A percentile compares a stretch with the other conserved stretches of the same genome.
Evolutionary conservation across 1,140 invertebrate genomes (phyloP).

Genomic region (Saccostrea cuccullata): DNA sequence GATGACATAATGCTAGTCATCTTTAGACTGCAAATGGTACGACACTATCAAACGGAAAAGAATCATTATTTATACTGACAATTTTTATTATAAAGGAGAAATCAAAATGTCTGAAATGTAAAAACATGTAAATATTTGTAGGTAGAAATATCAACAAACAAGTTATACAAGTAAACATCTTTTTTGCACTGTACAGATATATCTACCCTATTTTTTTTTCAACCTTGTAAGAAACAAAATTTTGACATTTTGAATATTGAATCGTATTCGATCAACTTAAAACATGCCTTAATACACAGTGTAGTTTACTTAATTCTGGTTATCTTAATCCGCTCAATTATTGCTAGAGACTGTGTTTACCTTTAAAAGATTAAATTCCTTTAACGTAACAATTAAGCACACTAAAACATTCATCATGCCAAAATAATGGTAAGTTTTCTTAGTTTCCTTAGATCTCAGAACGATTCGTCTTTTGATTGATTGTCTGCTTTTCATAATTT

Average conservation of each 20-base stretch:
- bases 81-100: too few species aligned
- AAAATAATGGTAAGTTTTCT: not conserved
- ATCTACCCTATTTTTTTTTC: not conserved
- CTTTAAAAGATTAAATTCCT: not conserved
- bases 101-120: too few species aligned
- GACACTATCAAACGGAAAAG: too few species aligned
- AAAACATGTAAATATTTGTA: too few species aligned
- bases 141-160: too few species aligned
- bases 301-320: not conserved
- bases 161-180: too few species aligned
- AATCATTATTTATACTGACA: too few species aligned
- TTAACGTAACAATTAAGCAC: not conserved
- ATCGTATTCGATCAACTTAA: not conserved
- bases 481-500: too few species aligned
- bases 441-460: not conserved
- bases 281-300: not conserved
- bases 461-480: not conserved
- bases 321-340: constrained; percentile 9
- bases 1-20: too few species aligned
- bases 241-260: not conserved
- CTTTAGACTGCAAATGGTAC: too few species aligned
- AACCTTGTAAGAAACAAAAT: not conserved
- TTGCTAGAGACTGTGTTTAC: not conserved
- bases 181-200: too few species aligned
- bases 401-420: not conserved